These are phyloP conservation scores for Grammomys dolichurus DNA, from an alignment of 2,113 vertebrate species.

Conservation along the genomic window DNA sequence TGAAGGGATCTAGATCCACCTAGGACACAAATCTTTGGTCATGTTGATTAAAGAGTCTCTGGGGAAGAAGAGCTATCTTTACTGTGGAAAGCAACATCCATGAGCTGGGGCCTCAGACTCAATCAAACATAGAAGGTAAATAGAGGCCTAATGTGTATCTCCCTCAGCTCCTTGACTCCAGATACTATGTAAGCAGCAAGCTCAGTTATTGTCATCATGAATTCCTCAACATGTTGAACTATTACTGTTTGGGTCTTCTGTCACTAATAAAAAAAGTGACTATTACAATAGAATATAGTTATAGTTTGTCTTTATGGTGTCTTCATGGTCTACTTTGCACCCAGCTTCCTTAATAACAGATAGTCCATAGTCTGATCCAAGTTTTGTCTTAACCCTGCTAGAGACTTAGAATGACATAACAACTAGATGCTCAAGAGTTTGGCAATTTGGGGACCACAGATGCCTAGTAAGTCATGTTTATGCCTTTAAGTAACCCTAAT, in stretches of 20 bases:
- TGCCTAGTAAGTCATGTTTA: background rate
- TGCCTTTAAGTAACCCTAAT: background rate
- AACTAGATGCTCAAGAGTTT: background rate
- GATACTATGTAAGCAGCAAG: background rate
- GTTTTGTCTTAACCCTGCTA: background rate
- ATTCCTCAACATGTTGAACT: background rate
- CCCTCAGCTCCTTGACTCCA: background rate
- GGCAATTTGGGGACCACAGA: background rate
- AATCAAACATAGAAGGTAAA: background rate
- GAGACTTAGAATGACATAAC: background rate
- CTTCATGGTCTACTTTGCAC: background rate
- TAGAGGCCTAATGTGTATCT: background rate
- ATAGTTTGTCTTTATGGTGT: background rate
- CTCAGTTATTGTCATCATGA: background rate
- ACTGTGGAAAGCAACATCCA: background rate
- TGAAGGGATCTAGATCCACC: background rate
- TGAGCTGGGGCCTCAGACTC: background rate
- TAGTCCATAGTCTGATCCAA: background rate
- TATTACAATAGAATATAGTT: background rate
- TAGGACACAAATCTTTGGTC: background rate
- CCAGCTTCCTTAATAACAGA: background rate
- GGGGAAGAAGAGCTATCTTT: background rate
- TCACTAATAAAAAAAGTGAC: background rate
- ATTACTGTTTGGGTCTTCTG: background rate
- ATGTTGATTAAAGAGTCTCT: background rate